These are phyloP conservation scores for Drosophila multiciliata DNA, from an alignment of 2,888 invertebrate genomes.

Conservation along the genomic window DNA sequence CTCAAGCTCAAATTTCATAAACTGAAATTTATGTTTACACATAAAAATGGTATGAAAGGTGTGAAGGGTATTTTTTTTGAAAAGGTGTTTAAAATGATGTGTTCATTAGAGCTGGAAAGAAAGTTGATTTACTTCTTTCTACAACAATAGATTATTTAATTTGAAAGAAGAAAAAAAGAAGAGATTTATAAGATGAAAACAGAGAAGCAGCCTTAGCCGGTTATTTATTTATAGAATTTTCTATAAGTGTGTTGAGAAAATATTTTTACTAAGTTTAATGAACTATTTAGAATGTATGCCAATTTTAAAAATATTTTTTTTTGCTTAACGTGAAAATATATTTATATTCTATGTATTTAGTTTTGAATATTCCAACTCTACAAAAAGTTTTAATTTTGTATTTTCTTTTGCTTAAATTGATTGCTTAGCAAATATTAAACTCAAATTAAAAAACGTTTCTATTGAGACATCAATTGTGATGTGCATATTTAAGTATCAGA, in stretches of 20 bases:
- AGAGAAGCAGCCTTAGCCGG: neutral
- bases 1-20: conserved; percentile 10
- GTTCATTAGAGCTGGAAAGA: conserved; percentile 51
- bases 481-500: neutral
- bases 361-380: neutral
- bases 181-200: neutral
- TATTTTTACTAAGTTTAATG: neutral
- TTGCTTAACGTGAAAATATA: neutral
- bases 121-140: conserved; percentile 23
- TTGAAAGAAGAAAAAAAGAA: conserved; percentile 1
- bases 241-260: neutral
- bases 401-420: neutral
- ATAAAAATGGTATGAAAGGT: neutral
- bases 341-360: neutral
- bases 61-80: neutral
- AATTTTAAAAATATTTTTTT: neutral
- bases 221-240: conserved; percentile 2
- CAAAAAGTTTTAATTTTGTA: neutral
- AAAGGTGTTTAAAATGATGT: conserved; percentile 29
- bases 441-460: neutral
- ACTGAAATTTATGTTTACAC: neutral
- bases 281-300: neutral
- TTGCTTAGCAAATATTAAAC: neutral
- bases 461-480: neutral
- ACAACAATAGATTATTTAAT: conserved; percentile 22